Conservation (phyloP, 2,797 vertebrate genomes). For the Harpagifer antarcticus region DNA sequence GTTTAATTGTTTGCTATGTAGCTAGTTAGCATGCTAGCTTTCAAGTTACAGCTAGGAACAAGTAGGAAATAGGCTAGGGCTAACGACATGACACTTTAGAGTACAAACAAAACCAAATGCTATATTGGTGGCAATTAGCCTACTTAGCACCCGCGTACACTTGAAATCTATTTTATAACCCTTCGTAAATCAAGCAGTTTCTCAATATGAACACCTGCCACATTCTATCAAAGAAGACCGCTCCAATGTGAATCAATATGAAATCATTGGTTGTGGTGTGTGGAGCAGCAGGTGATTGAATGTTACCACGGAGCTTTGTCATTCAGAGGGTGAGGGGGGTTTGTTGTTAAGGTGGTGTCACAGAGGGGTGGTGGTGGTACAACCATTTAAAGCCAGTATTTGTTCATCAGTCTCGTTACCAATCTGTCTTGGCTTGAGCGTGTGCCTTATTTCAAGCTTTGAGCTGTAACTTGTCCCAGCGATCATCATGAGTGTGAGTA, state of each 20-base stretch:
- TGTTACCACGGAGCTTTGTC: constrained; percentile 17
- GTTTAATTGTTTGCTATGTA: background rate
- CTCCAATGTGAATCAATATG: background rate
- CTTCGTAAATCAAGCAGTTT: too few relatives aligned
- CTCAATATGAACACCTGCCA: background rate
- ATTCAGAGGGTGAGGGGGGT: background rate
- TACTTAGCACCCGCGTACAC: too few relatives aligned
- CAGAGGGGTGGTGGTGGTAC: constrained; percentile 5
- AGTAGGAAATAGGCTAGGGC: background rate
- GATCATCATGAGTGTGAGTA: constrained; percentile 66
- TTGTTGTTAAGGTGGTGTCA: constrained; percentile 29
- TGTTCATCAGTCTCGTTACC: constrained; percentile 52
- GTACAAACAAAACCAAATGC: background rate
- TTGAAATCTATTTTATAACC: too few relatives aligned
- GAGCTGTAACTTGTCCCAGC: constrained; percentile 9
- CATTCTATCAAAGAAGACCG: background rate
- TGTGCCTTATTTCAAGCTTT: constrained; percentile 25
- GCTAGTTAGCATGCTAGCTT: background rate
- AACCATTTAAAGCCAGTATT: constrained; percentile 42
- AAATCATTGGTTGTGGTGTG: background rate
- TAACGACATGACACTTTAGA: background rate
- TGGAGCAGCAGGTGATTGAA: constrained; percentile 10
- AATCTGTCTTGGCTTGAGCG: background rate
- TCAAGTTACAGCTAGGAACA: too few relatives aligned
- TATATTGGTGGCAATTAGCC: too few relatives aligned